Base-by-base conservation (phyloP, 1,140 invertebrate species). In the Brachystomella parvula region DNA sequence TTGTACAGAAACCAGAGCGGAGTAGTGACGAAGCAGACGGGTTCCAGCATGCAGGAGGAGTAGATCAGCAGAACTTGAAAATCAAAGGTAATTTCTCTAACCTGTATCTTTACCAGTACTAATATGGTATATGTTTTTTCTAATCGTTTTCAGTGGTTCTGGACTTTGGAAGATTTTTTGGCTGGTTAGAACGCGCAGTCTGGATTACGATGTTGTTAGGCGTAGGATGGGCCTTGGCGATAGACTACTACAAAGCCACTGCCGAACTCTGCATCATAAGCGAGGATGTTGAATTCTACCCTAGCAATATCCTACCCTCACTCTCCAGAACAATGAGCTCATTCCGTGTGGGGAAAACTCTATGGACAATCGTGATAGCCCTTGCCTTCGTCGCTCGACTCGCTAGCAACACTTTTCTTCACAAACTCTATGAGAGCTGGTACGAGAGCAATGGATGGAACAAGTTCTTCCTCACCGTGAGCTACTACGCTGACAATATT, bases 341-440 rank as follows among this genome's bases (percentile, higher is more conserved):
- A 2, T 65, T 65, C 28, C 26, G 63, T 3, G 24, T 65, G n/a
- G 63, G 63, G 32, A 31, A 3, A 21, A 3, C 26, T 21, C 15
- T 65, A 6, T 65, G 63, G 63, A 65, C 63, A 35, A 59, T 59
- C 31, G 26, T 32, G 3, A 65, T 65, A 21, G 63, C 63, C 29
- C 26, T 32, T n/a, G 63, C 32, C 3, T 65, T 65, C 29, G 63
- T 57, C 2, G 49, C 63, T 24, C 3, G 63, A 26, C 56, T 65
- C 17, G n/a, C 49, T 12, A 33, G 29, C 49, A 59, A 31, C n/a
- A 63, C n/a, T 28, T 65, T 65, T 30, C 63, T 65, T 24, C 63
- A 65, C 32, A 29, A 47, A 24, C 29, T 65, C 2, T 65, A 59
- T 32, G 32, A 58, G 26, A 6, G 17, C 9, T 65, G 63, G 63